Evolutionary conservation across 2,888 invertebrate species (phyloP), one percentile per base, ranked within the genome.

Genomic region (Vanessa cardui): DNA sequence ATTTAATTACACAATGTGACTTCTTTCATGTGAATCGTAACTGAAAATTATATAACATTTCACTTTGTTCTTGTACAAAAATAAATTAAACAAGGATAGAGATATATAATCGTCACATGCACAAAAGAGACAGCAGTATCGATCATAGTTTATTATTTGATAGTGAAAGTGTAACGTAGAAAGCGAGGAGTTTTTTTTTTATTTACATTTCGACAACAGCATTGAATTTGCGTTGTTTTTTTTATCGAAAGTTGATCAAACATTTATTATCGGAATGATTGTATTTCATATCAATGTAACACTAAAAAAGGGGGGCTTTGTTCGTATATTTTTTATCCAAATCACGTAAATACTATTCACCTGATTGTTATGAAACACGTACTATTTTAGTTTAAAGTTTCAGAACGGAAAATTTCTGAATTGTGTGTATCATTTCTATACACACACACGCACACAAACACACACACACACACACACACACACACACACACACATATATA

Each of bases 221-320:
- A 72, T 76, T 68, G 62, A 76, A 79, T 73, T 72, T 73, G 74
- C 71, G 73, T 73, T 76, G 81, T 78, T 80, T 78, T 21, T 50
- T 20, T 80, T 33, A 86, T 81, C 77, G 88, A 87, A 87, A 87
- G 88, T 85, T 80, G 54, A 62, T 68, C 33, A 74, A 79, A 64
- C 8, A 58, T 18, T 31, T 21, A 47, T 58, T 26, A 50, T 58
- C n/a, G 21, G 39, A 64, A 5, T 44, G 39, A 49, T 9, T 26
- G 18, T 15, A n/a, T 39, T 63, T 52, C n/a, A 15, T 31, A 46
- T 12, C 16, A 12, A 39, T 26, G 18, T 9, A 45, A 56, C 21
- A 64, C 33, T 21, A 26, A n/a, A 20, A 26, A 20, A 4, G 3
- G 39, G 12, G 12, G 12, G 12, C 4, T 39, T 12, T 39, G 12